A percentile compares a stretch with the other conserved stretches of the same genome.
Evolutionary conservation across 2,888 invertebrate species (phyloP).

Genomic region (Hirtodrosophila alboralis): DNA sequence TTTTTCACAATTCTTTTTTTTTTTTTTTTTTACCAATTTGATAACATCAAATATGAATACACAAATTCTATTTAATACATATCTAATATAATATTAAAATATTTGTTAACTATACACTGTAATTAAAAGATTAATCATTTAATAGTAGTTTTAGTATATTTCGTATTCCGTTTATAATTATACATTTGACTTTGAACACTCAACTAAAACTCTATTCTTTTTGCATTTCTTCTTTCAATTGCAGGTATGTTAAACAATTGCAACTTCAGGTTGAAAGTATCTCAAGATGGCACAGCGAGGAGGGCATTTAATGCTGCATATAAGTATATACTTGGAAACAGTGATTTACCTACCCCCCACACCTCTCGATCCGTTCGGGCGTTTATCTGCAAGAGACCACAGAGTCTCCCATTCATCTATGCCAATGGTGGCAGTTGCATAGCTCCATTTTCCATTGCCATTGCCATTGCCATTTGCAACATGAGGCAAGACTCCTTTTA

Average conservation of each 20-base stretch:
- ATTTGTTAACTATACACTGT: too few relatives aligned
- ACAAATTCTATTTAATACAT: too few relatives aligned
- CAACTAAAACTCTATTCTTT: constrained; percentile 1
- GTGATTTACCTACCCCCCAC: neutral
- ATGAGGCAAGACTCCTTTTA: constrained; percentile 24
- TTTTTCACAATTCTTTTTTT: too few relatives aligned
- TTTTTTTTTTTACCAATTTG: too few relatives aligned
- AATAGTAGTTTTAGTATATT: too few relatives aligned
- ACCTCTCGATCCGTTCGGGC: too few relatives aligned
- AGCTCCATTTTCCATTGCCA: constrained; percentile 30
- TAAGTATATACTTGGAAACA: constrained; percentile 9
- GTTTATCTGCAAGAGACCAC: constrained; percentile 14
- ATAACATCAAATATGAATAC: too few relatives aligned
- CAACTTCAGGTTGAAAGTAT: constrained; percentile 2
- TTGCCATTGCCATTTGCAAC: constrained; percentile 8
- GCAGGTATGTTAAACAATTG: constrained; percentile 40
- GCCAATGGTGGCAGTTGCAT: constrained; percentile 19
- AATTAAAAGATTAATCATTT: too few relatives aligned
- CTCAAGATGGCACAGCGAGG: neutral
- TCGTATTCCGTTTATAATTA: too few relatives aligned
- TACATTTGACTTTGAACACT: neutral
- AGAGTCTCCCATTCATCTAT: constrained; percentile 51
- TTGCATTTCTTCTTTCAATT: constrained; percentile 20
- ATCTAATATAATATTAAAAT: too few relatives aligned
- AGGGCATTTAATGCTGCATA: constrained; percentile 13